Conservation (phyloP, 1,140 invertebrate genomes). For the Calephelis nemesis region DNA sequence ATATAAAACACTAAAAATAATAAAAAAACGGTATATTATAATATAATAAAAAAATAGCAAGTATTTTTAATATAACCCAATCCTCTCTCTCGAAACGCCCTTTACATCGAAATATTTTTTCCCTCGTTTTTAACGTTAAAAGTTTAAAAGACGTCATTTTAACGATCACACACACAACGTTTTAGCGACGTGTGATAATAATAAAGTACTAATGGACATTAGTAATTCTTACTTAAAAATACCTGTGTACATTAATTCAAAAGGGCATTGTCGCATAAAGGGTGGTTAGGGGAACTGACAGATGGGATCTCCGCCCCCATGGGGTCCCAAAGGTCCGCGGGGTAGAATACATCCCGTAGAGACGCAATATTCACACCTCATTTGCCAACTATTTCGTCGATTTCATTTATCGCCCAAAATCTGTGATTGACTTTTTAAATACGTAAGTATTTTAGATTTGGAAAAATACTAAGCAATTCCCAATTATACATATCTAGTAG, state of each 20-base stretch:
- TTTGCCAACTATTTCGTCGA: conserved; percentile 62
- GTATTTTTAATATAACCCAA: no score
- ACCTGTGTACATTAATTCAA: conserved; percentile 11
- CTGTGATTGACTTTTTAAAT: conserved; percentile 9
- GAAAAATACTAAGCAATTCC: no score
- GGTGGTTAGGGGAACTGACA: conserved; percentile 45
- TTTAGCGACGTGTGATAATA: no score
- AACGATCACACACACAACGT: no score
- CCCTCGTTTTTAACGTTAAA: no score
- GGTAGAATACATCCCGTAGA: conserved; percentile 47
- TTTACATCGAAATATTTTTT: no score
- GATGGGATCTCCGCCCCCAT: conserved; percentile 47
- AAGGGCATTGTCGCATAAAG: conserved; percentile 44
- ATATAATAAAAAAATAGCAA: no score
- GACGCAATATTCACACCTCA: conserved; percentile 76
- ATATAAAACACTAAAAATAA: no score
- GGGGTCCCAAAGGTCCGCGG: conserved; percentile 34
- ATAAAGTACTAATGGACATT: conserved; percentile 2
- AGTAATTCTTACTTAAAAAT: background rate
- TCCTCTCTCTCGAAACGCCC: no score
- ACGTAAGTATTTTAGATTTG: background rate
- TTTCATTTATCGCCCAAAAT: conserved; percentile 49
- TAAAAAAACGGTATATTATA: no score
- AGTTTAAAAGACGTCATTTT: no score
- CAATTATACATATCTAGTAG: no score